Percentiles rank a stretch among this genome's conserved stretches.
Conservation (phyloP, 2,797 vertebrate genomes). For the Ctenopoma kingsleyae region DNA sequence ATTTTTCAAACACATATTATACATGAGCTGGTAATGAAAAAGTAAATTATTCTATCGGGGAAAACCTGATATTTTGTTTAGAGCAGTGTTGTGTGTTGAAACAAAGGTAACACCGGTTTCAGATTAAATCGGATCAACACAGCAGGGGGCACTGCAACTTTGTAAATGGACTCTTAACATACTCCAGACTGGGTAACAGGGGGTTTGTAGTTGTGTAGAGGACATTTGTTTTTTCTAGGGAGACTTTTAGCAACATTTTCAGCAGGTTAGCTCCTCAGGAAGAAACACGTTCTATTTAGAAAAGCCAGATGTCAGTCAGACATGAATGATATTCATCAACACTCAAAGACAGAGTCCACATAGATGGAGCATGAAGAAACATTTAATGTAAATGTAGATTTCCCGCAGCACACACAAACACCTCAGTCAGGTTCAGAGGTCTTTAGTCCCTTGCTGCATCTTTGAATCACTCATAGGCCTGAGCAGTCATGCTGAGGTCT, state of each 20-base stretch:
- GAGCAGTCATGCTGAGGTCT: constrained; percentile 18
- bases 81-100: constrained; percentile 16
- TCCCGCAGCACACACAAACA: constrained; percentile 7
- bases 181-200: constrained; percentile 1
- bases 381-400: constrained; percentile 15
- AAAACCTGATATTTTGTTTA: constrained; percentile 16
- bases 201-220: constrained; percentile 11
- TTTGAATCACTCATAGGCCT: constrained; percentile 2
- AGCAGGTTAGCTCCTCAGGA: constrained; percentile 49
- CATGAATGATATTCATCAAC: constrained; percentile 1
- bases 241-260: constrained; percentile 23
- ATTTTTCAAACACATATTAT: constrained; percentile 20
- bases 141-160: constrained; percentile 77
- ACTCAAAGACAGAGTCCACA: constrained; percentile 2
- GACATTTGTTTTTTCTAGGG: constrained; percentile 7
- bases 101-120: constrained; percentile 19
- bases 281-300: constrained; percentile 30
- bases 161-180: constrained; percentile 43
- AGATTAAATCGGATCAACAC: constrained; percentile 42
- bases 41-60: background rate
- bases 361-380: background rate
- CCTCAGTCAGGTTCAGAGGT: constrained; percentile 9
- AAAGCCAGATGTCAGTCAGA: constrained; percentile 14
- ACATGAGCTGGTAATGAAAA: constrained; percentile 14
- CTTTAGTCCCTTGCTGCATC: constrained; percentile 34